A percentile compares a stretch with the other conserved stretches of the same genome.
These are phyloP conservation scores for Xylocampa areola DNA, from an alignment of 2,888 invertebrate species.

Conservation along the genomic window DNA sequence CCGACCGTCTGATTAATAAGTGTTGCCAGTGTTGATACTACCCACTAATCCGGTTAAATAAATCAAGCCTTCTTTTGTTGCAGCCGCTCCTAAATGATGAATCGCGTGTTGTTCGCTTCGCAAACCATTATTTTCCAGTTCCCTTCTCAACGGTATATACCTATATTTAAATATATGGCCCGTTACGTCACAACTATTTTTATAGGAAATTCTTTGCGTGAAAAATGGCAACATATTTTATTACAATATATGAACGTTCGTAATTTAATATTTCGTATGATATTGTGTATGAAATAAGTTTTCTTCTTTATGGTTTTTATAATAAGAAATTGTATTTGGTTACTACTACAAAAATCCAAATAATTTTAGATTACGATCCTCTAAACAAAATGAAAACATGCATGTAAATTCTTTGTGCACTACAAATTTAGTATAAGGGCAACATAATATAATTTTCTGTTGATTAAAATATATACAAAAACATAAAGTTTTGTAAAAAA, in stretches of 20 bases:
- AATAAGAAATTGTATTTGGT: neutral
- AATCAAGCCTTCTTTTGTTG: slow-evolving; percentile 63
- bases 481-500: too few relatives aligned
- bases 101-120: slow-evolving; percentile 61
- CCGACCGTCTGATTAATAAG: slow-evolving; percentile 44
- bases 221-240: slow-evolving; percentile 2
- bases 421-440: too few relatives aligned
- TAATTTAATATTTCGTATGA: neutral
- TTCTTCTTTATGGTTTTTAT: neutral
- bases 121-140: slow-evolving; percentile 57
- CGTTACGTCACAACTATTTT: slow-evolving; percentile 26
- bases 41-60: slow-evolving; percentile 56
- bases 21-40: slow-evolving; percentile 49
- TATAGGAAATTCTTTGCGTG: neutral
- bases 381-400: neutral
- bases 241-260: neutral
- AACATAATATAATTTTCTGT: too few relatives aligned
- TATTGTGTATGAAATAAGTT: neutral
- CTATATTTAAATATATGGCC: slow-evolving; percentile 22
- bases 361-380: too few relatives aligned
- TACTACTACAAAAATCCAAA: neutral
- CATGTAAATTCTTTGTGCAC: neutral
- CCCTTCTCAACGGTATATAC: slow-evolving; percentile 26
- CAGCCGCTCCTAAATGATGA: slow-evolving; percentile 64
- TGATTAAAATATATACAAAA: too few relatives aligned